These are phyloP conservation scores for Sebastes trivittatus DNA, from an alignment of 2,797 vertebrate species.

Conservation along the genomic window DNA sequence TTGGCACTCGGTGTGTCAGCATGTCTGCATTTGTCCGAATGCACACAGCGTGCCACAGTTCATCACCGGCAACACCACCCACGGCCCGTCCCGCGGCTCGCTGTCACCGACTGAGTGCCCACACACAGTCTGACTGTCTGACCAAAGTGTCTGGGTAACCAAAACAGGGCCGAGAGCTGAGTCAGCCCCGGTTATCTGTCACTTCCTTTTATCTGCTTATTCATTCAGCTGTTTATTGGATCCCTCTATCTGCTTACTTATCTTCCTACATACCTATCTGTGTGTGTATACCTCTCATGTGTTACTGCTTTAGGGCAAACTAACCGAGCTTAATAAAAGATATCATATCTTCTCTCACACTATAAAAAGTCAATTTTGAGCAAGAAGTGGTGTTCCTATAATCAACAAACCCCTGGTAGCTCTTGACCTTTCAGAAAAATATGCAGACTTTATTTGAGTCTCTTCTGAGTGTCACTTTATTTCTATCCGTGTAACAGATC, in stretches of 20 bases:
- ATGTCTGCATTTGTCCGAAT: slow-evolving; percentile 55
- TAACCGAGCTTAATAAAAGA: not conserved
- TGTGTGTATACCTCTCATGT: not conserved
- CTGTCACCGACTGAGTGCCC: slow-evolving; percentile 53
- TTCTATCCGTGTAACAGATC: no score
- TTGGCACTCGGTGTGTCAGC: slow-evolving; percentile 64
- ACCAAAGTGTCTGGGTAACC: slow-evolving; percentile 54
- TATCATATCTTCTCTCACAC: not conserved
- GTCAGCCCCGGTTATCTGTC: slow-evolving; percentile 53
- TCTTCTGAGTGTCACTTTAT: no score
- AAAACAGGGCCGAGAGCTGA: slow-evolving; percentile 55
- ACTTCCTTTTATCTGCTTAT: slow-evolving; percentile 34
- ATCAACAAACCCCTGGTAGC: not conserved
- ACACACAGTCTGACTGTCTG: slow-evolving; percentile 66
- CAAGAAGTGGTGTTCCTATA: not conserved
- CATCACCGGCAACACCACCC: slow-evolving; percentile 56
- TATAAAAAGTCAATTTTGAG: not conserved
- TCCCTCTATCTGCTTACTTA: not conserved
- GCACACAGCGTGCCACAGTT: slow-evolving; percentile 45
- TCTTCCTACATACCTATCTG: not conserved
- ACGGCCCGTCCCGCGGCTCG: slow-evolving; percentile 50
- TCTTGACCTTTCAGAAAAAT: not conserved
- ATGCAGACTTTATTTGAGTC: no score
- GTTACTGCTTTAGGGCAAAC: not conserved
- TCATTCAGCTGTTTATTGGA: slow-evolving; percentile 20